phyloP scores from a whole-genome alignment of 2,113 vertebrate genomes.

The Oreotrochilus melanogaster region DNA sequence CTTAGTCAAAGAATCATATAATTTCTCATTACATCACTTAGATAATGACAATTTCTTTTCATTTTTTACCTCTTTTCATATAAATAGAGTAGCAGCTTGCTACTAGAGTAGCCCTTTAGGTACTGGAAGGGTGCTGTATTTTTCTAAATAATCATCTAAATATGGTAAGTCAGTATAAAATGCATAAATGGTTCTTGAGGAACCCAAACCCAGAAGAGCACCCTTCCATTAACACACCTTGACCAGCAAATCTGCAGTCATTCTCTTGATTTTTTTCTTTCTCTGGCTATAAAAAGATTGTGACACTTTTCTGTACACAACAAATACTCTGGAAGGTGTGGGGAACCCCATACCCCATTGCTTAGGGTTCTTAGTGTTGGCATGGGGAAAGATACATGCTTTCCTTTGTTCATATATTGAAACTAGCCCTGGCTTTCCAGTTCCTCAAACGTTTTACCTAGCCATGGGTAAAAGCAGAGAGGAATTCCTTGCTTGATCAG shows the following conservation, averaged over 20 bases:
- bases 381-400: neutral
- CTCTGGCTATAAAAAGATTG: neutral
- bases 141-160: neutral
- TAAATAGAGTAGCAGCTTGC: neutral
- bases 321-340: neutral
- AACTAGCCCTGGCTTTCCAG: neutral
- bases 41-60: neutral
- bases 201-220: rapidly evolving
- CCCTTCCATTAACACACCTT: neutral
- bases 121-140: too few relatives aligned
- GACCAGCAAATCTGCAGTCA: neutral
- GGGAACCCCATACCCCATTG: rapidly evolving
- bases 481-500: neutral
- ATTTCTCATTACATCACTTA: neutral
- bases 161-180: neutral
- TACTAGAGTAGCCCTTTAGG: neutral
- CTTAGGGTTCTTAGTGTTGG: rapidly evolving
- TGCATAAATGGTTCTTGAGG: rapidly evolving
- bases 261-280: neutral
- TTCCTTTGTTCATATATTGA: neutral
- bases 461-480: neutral
- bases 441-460: neutral
- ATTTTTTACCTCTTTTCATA: neutral
- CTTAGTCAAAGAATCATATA: neutral
- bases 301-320: neutral